Evolutionary conservation across 1,140 invertebrate genomes (phyloP).

Genomic region (Antheraea mylitta): DNA sequence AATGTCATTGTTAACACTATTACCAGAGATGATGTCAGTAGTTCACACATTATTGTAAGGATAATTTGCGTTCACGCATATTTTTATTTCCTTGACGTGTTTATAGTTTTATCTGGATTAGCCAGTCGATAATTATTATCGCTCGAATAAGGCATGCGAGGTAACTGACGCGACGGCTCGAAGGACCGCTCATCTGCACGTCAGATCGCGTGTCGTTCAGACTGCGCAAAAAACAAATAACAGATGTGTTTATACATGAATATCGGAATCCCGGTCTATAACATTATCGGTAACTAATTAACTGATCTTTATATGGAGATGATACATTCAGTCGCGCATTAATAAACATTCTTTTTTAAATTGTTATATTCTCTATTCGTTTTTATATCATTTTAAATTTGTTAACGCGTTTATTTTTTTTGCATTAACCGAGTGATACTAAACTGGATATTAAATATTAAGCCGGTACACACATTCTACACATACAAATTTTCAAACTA

Average conservation of each 20-base stretch:
- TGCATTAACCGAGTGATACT: no score
- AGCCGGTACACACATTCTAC: no score
- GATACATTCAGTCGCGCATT: no score
- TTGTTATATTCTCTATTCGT: no score
- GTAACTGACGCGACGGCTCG: constrained; percentile 17
- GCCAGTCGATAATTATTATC: constrained; percentile 51
- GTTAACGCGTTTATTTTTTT: no score
- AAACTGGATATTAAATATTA: no score
- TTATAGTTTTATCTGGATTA: constrained; percentile 41
- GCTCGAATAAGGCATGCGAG: constrained; percentile 46
- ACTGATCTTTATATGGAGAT: neutral
- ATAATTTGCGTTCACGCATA: neutral
- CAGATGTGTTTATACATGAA: neutral
- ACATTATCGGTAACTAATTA: constrained; percentile 2
- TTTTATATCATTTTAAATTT: no score
- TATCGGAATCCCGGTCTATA: neutral
- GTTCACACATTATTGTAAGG: neutral
- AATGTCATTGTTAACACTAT: no score
- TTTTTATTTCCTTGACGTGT: neutral
- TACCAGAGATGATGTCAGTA: no score
- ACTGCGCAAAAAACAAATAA: neutral
- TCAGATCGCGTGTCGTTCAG: constrained; percentile 48
- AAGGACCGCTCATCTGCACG: constrained; percentile 44
- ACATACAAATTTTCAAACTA: no score
- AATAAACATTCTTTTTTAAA: no score